These are phyloP conservation scores for Tympanoctomys barrerae DNA, from an alignment of 2,797 vertebrate genomes.

Conservation along the genomic window DNA sequence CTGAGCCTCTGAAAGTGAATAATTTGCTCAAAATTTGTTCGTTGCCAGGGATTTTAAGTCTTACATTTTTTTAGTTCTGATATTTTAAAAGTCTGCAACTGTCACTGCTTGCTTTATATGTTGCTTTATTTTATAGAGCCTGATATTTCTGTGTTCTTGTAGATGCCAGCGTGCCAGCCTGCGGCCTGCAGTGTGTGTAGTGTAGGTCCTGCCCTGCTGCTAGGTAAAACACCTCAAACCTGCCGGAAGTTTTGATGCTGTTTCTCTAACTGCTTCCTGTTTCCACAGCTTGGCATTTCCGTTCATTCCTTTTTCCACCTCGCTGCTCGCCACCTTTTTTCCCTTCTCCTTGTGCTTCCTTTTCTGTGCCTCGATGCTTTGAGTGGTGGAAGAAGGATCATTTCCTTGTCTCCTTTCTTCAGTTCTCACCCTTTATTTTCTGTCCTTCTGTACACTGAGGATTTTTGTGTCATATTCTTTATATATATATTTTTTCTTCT, in stretches of 20 bases:
- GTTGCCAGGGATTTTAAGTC: conserved; percentile 47
- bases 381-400: background rate
- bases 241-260: background rate
- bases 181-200: background rate
- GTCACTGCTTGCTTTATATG: background rate
- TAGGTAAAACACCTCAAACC: conserved; percentile 3
- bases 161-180: background rate
- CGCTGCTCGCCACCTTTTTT: background rate
- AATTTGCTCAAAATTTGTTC: conserved; percentile 31
- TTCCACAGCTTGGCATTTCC: background rate
- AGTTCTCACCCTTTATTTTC: background rate
- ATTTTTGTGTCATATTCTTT: background rate
- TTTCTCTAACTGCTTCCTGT: background rate
- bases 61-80: background rate
- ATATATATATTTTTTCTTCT: too few relatives aligned
- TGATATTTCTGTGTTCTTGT: conserved; percentile 38
- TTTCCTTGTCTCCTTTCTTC: background rate
- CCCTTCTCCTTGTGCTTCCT: background rate
- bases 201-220: background rate
- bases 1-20: background rate
- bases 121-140: conserved; percentile 14
- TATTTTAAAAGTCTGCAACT: background rate
- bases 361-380: background rate
- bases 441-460: background rate
- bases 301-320: background rate